A percentile compares a stretch with the other conserved stretches of the same genome.
phyloP scores from a whole-genome alignment of 2,113 vertebrate species.

The Phoxinus phoxinus region DNA sequence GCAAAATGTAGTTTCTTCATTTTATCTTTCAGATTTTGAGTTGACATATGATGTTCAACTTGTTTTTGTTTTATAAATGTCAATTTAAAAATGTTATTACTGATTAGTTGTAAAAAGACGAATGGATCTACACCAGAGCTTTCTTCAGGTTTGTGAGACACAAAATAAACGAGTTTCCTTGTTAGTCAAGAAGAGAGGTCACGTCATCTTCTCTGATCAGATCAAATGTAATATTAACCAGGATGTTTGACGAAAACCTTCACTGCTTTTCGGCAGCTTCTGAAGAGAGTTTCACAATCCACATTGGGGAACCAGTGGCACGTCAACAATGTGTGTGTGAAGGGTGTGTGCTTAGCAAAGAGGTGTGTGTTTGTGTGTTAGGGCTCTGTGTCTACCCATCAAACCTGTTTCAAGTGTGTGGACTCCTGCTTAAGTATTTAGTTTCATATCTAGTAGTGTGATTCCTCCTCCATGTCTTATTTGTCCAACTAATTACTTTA shows the following conservation, averaged over 20 bases:
- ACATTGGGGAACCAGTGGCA: background rate
- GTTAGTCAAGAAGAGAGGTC: background rate
- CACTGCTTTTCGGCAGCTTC: background rate
- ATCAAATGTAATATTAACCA: background rate
- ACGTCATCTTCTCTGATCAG: background rate
- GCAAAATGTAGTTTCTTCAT: background rate
- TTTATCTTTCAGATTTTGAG: background rate
- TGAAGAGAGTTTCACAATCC: background rate
- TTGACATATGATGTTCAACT: background rate
- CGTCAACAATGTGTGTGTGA: background rate
- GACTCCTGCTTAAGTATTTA: background rate
- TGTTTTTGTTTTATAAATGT: background rate
- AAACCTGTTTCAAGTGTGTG: background rate
- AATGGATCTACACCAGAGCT: background rate
- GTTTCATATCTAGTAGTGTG: background rate
- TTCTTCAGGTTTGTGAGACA: background rate
- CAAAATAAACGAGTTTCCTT: background rate
- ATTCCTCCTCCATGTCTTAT: background rate
- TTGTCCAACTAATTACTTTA: background rate
- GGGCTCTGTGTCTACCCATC: conserved; percentile 10
- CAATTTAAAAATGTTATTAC: no score
- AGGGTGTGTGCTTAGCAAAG: conserved; percentile 33
- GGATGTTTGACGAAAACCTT: background rate
- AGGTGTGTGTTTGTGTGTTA: conserved; percentile 28
- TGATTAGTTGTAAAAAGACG: background rate